Percentiles rank a stretch among this genome's conserved stretches.
Evolutionary conservation across 1,140 invertebrate species (phyloP).

Genomic region (Platorchestia sp.): DNA sequence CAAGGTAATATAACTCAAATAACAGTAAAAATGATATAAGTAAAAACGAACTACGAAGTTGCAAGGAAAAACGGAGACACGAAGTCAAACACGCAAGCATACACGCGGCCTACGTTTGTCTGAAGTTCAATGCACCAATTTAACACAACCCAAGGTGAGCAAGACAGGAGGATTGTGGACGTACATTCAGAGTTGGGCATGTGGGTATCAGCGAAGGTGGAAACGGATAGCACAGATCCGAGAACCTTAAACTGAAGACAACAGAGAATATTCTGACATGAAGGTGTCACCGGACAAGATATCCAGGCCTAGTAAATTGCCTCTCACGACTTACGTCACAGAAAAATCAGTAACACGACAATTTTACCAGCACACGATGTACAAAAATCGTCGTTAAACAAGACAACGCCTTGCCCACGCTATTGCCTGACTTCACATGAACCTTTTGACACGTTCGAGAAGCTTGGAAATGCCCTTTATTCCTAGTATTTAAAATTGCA

Average conservation of each 20-base stretch:
- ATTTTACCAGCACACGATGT: background rate
- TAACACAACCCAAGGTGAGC: background rate
- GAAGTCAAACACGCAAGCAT: background rate
- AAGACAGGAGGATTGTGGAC: background rate
- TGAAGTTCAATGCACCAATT: background rate
- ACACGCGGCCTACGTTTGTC: background rate
- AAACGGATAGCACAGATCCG: background rate
- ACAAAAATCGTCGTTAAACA: background rate
- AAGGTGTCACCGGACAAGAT: background rate
- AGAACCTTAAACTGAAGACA: background rate
- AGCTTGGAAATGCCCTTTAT: background rate
- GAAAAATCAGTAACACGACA: background rate
- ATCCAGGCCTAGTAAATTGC: background rate
- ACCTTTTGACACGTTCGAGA: background rate
- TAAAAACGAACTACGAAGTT: background rate
- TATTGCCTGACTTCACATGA: background rate
- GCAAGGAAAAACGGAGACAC: background rate
- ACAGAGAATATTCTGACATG: background rate
- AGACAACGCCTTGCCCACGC: background rate
- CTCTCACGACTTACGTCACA: background rate
- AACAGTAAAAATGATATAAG: background rate
- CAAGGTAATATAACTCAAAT: no score
- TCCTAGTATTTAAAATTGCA: background rate
- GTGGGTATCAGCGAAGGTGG: background rate
- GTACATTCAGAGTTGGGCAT: background rate